phyloP scores from a whole-genome alignment of 2,797 vertebrate species.

The Columba guinea region DNA sequence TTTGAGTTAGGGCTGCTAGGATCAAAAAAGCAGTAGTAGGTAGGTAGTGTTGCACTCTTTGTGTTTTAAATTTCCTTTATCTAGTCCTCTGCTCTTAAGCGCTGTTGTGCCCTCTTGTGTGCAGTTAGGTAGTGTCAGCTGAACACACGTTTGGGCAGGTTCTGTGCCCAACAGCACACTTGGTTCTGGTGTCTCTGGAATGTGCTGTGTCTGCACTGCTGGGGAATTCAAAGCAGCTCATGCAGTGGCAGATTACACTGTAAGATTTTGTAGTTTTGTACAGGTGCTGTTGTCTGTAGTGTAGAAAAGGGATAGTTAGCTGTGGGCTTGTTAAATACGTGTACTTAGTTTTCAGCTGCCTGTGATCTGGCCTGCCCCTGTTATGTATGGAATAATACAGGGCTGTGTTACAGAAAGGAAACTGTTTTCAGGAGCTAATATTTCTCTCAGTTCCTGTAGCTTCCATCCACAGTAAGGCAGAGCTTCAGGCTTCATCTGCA shows the following conservation, averaged over 20 bases:
- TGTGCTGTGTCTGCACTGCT: accelerated
- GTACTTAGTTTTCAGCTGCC: not conserved
- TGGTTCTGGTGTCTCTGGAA: not conserved
- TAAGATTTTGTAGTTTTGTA: not conserved
- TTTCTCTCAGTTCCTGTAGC: not conserved
- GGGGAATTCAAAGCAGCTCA: not conserved
- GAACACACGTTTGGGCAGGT: accelerated
- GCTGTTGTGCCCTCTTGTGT: not conserved
- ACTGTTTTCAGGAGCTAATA: not conserved
- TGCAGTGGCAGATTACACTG: not conserved
- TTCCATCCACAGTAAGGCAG: not conserved
- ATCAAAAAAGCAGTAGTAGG: not conserved
- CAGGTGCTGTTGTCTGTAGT: not conserved
- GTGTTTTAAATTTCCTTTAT: accelerated
- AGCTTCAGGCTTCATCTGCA: not conserved
- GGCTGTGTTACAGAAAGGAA: not conserved
- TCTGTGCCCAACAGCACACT: not conserved
- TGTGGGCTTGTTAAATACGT: not conserved
- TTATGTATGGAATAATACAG: not conserved
- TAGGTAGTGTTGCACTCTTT: not conserved
- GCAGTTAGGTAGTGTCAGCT: not conserved
- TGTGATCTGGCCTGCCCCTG: not conserved
- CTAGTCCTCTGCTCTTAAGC: not conserved
- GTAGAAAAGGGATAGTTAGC: not conserved
- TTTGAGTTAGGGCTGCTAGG: not conserved